Conservation (phyloP, 2,113 vertebrate genomes). For the Dendropsophus ebraccatus region DNA sequence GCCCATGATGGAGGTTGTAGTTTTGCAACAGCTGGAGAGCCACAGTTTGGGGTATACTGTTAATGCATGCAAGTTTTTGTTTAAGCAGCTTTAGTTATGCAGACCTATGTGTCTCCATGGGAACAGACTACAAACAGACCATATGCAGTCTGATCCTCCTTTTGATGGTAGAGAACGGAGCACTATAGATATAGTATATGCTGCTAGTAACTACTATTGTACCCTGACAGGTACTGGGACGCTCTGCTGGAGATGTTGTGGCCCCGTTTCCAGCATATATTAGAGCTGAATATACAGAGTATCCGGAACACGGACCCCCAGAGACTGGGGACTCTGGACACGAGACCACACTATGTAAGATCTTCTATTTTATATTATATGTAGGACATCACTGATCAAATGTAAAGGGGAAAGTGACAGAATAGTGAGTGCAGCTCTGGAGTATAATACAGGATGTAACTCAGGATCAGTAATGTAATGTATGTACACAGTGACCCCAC, state of each 20-base stretch:
- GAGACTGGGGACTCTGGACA: constrained; percentile 87
- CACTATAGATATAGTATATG: neutral
- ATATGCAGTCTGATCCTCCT: no score
- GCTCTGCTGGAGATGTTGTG: constrained; percentile 86
- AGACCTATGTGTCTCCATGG: no score
- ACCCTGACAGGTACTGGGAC: constrained; percentile 85
- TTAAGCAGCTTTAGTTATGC: no score
- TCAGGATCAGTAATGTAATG: neutral
- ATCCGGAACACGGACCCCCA: constrained; percentile 90
- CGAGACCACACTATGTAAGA: constrained; percentile 86
- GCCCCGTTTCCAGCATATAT: constrained; percentile 88
- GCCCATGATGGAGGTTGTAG: no score
- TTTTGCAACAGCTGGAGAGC: no score
- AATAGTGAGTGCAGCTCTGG: constrained; percentile 2
- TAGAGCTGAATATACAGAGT: constrained; percentile 92
- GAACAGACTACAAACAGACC: no score
- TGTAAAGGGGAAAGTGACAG: neutral
- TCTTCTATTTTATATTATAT: no score
- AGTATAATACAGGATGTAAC: neutral
- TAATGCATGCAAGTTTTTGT: no score
- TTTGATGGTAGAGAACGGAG: neutral
- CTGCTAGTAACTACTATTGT: no score
- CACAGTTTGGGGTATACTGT: no score
- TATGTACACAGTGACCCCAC: neutral
- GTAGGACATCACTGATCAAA: no score